Conservation (phyloP, 2,113 vertebrate genomes). For the Phoxinus phoxinus region DNA sequence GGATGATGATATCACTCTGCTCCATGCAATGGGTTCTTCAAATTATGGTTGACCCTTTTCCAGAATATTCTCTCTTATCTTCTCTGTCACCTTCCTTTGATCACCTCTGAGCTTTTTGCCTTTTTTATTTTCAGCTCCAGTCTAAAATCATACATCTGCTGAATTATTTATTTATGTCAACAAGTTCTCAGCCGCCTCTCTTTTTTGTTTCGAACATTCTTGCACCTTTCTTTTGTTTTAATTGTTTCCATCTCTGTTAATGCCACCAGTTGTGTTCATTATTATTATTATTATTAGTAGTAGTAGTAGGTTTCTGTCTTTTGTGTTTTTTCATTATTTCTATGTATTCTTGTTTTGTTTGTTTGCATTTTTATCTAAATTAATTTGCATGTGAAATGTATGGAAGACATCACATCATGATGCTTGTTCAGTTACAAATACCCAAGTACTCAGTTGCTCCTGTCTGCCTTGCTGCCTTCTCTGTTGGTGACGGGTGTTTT, state of each 20-base stretch:
- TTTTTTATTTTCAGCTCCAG: conserved; percentile 67
- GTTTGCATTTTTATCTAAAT: no score
- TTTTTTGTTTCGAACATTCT: background rate
- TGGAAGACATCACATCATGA: no score
- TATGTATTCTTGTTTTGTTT: conserved; percentile 21
- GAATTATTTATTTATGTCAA: conserved; percentile 72
- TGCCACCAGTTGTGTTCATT: background rate
- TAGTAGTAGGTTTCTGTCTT: background rate
- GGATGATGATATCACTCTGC: background rate
- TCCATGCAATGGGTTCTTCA: conserved; percentile 12
- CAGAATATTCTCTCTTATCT: conserved; percentile 55
- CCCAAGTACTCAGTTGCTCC: no score
- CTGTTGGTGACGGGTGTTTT: no score
- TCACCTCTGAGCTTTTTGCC: conserved; percentile 63
- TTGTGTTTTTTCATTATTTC: background rate
- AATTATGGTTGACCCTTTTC: conserved; percentile 69
- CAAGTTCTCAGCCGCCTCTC: background rate
- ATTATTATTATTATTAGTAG: no score
- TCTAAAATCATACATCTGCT: conserved; percentile 67
- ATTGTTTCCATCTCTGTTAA: background rate
- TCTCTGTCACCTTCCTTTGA: conserved; percentile 73
- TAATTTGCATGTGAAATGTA: no score
- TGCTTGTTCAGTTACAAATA: no score
- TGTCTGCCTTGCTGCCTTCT: no score
- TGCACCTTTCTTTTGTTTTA: background rate